Evolutionary conservation across 2,888 invertebrate species (phyloP), one percentile per base, ranked within the genome.

Genomic region (Eristalinus sepulchralis): DNA sequence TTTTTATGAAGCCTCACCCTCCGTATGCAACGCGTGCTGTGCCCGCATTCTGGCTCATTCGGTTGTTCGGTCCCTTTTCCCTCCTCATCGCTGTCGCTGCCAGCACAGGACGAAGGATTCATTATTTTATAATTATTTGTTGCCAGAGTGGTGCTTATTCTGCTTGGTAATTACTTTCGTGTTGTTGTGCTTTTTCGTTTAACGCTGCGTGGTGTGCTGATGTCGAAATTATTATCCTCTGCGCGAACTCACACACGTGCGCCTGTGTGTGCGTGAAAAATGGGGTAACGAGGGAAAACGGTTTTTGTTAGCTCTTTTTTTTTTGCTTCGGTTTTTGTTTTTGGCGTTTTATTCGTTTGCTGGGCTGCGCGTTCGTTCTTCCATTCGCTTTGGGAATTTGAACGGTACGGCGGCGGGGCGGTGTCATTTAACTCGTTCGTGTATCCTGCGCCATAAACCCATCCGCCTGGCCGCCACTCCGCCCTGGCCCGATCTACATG

Each of bases 111-210:
- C 78, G 86, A 75, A 63, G 86, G 66, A 83, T 86, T 86, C 86
- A 86, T 86, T 86, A 86, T 86, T 86, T 86, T 86, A 83, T 86
- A 86, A 86, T 86, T 86, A 86, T 86, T 86, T 86, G 86, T 86
- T 86, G 78, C 83, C 77, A 83, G 86, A 86, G 83, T 86, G 86
- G 86, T 86, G 82, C 86, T 86, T 83, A 86, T 86, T 83, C 86
- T 83, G 75, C 78, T 86, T 86, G 86, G 86, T 86, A 86, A 86
- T 86, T 86, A 86, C 86, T 86, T 86, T 83, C 86, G 70, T 83
- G 83, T 85, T 85, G 84, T 63, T 86, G 78, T 86, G 68, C 82
- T 75, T 86, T 86, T 86, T 77, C 78, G 83, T 82, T 83, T 85
- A 63, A 76, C 71, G 55, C 78, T 83, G 75, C 66, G 75, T 82